Conservation (phyloP, 2,888 invertebrate species). For the Athripsodes cinereus region DNA sequence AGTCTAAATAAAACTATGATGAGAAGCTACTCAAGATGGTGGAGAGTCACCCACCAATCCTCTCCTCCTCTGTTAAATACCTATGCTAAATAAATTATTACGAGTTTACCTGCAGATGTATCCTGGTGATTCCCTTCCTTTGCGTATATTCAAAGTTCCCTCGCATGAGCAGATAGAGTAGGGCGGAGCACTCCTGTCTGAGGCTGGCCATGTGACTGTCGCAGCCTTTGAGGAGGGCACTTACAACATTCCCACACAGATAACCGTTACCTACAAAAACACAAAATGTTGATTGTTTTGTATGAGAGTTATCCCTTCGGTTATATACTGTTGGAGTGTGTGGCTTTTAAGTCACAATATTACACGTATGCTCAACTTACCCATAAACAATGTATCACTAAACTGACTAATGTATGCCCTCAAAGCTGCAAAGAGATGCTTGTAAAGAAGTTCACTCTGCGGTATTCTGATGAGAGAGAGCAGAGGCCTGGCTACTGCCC, state of each 20-base stretch:
- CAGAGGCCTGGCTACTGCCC: constrained; percentile 78
- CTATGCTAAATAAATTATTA: no score
- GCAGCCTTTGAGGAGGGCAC: constrained; percentile 75
- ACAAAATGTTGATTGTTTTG: no score
- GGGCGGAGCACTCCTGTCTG: constrained; percentile 86
- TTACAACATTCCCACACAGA: constrained; percentile 75
- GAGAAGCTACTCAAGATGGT: no score
- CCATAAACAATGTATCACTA: constrained; percentile 76
- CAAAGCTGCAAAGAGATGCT: constrained; percentile 87
- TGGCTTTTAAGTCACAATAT: no score
- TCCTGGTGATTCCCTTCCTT: constrained; percentile 77
- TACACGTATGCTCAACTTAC: constrained; percentile 37
- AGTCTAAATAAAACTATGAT: no score
- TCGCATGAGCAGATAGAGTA: constrained; percentile 87
- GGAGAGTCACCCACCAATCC: no score
- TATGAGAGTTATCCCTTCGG: no score
- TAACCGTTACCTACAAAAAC: constrained; percentile 59
- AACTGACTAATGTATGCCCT: constrained; percentile 90
- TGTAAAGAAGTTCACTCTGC: constrained; percentile 85
- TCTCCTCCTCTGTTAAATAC: no score
- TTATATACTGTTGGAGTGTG: no score
- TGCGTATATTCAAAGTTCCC: constrained; percentile 89
- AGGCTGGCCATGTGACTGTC: constrained; percentile 79
- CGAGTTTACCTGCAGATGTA: constrained; percentile 85
- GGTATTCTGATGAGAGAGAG: constrained; percentile 80